Conservation (phyloP, 2,797 vertebrate species). For the Hydrocynus forskahlii region DNA sequence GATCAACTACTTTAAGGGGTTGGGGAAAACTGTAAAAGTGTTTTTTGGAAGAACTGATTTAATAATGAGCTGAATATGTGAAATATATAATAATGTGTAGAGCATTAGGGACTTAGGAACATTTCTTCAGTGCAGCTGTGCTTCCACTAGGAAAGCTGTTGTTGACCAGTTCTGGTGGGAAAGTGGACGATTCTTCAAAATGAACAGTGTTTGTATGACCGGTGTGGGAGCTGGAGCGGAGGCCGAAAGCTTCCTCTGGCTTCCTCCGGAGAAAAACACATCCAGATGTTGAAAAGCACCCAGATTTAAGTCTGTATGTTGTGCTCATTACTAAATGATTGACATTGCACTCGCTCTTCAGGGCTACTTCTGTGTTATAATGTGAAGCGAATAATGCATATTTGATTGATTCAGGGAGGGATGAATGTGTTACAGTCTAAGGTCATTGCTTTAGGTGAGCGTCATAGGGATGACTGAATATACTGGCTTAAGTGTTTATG, state of each 20-base stretch:
- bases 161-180: slow-evolving; percentile 20
- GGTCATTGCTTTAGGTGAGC: too few species aligned
- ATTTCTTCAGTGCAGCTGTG: neutral
- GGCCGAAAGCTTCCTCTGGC: slow-evolving; percentile 1
- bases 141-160: neutral
- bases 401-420: neutral
- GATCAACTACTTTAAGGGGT: too few species aligned
- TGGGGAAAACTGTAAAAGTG: too few species aligned
- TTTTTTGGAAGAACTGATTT: too few species aligned
- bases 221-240: slow-evolving; percentile 2
- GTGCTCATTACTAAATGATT: neutral
- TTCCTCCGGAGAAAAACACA: slow-evolving; percentile 7
- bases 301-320: neutral
- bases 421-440: neutral
- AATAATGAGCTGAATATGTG: neutral
- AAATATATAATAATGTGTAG: neutral
- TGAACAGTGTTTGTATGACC: neutral
- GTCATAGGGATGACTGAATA: too few species aligned
- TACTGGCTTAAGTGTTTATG: too few species aligned
- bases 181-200: neutral
- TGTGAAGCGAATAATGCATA: neutral
- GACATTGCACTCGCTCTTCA: too few species aligned
- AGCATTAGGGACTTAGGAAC: neutral
- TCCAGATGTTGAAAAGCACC: slow-evolving; percentile 3
- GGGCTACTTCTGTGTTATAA: too few species aligned